Percentiles rank a stretch among this genome's conserved stretches.
These are phyloP conservation scores for Diabrotica undecimpunctata DNA, from an alignment of 1,140 invertebrate species.

Conservation along the genomic window DNA sequence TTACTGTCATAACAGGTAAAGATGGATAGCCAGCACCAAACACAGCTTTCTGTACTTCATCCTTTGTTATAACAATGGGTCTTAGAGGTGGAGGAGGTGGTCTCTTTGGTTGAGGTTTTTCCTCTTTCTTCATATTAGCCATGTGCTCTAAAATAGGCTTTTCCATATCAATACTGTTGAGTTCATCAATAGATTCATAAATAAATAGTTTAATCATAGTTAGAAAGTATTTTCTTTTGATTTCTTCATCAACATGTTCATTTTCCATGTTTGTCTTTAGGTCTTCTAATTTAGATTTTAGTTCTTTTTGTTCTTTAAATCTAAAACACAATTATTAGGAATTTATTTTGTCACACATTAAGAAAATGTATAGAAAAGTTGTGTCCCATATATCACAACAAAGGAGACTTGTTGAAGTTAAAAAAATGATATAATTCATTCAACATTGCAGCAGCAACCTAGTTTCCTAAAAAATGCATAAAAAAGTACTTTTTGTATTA, in stretches of 20 bases:
- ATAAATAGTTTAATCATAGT: constrained; percentile 74
- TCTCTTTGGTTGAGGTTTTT: constrained; percentile 46
- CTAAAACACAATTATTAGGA: constrained; percentile 36
- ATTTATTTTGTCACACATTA: neutral
- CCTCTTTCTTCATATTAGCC: constrained; percentile 51
- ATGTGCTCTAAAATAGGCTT: constrained; percentile 72
- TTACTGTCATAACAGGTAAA: constrained; percentile 77
- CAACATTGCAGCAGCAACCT: no score
- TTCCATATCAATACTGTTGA: constrained; percentile 68
- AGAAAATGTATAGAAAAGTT: no score
- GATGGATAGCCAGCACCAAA: constrained; percentile 94
- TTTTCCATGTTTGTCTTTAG: constrained; percentile 62
- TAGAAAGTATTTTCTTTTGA: constrained; percentile 77
- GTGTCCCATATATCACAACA: no score
- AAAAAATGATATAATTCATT: no score
- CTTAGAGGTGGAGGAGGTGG: constrained; percentile 58
- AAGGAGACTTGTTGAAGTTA: no score
- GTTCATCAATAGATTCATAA: constrained; percentile 72
- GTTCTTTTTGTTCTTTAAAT: constrained; percentile 75
- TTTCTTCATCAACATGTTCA: constrained; percentile 72
- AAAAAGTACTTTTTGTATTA: no score
- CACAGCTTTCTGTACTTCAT: constrained; percentile 86
- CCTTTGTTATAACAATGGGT: constrained; percentile 90
- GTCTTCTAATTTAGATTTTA: constrained; percentile 65
- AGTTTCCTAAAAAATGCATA: no score